These are phyloP conservation scores for Leptinotarsa tumamoca DNA, from an alignment of 2,888 invertebrate genomes.

Conservation along the genomic window DNA sequence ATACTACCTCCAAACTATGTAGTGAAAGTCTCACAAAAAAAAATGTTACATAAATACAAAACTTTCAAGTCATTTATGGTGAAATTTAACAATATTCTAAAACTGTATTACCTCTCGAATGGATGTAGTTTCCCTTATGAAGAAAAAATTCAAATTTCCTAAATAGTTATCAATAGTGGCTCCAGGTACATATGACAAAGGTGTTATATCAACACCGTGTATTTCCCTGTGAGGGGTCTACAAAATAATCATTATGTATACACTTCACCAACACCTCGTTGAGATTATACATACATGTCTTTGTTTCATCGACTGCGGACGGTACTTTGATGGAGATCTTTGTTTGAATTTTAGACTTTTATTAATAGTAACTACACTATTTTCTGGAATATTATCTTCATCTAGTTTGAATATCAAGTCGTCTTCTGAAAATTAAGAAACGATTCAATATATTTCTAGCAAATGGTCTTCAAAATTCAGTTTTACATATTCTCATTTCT, in stretches of 20 bases:
- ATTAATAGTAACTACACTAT: conserved; percentile 52
- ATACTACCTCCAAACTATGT: too few relatives aligned
- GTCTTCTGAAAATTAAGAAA: conserved; percentile 68
- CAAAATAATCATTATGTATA: conserved; percentile 44
- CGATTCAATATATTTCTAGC: background rate
- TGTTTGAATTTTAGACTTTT: conserved; percentile 67
- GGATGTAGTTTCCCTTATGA: conserved; percentile 94
- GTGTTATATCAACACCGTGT: conserved; percentile 83
- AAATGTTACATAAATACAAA: too few relatives aligned
- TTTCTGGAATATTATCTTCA: conserved; percentile 74
- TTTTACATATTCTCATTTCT: conserved; percentile 26
- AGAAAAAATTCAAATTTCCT: conserved; percentile 93
- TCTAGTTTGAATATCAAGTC: conserved; percentile 89
- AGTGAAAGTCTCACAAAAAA: too few relatives aligned
- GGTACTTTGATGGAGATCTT: conserved; percentile 69
- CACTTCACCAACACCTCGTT: background rate
- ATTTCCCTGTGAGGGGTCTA: conserved; percentile 67
- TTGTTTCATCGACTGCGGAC: conserved; percentile 57
- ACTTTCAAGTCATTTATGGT: too few relatives aligned
- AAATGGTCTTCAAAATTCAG: conserved; percentile 15
- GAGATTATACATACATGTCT: conserved; percentile 58
- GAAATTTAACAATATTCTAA: background rate
- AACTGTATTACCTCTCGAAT: conserved; percentile 77
- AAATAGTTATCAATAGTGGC: conserved; percentile 83
- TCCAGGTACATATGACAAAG: conserved; percentile 83